phyloP scores from a whole-genome alignment of 2,888 invertebrate species.

The Eledona agricola region DNA sequence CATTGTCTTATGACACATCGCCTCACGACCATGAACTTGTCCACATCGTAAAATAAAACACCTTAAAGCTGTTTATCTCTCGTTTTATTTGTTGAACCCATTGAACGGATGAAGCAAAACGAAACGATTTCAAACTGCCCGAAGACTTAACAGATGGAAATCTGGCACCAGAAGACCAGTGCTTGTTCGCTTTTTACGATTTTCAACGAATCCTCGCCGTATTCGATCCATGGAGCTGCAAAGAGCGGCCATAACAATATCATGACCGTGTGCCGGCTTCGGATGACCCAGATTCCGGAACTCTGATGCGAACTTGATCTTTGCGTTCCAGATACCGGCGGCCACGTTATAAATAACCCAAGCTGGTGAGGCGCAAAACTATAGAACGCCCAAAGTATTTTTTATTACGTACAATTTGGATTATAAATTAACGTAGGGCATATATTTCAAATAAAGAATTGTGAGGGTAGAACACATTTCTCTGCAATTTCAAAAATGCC shows the following conservation, averaged over 20 bases:
- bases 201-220: no score
- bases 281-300: slow-evolving; percentile 40
- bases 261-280: slow-evolving; percentile 23
- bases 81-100: no score
- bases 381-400: not conserved
- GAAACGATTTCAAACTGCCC: slow-evolving; percentile 16
- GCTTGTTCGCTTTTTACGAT: no score
- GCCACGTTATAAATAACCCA: slow-evolving; percentile 31
- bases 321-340: slow-evolving; percentile 40
- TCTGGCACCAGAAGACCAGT: no score
- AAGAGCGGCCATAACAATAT: slow-evolving; percentile 25
- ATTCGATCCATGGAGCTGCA: no score
- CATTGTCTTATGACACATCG: no score
- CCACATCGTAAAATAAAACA: no score
- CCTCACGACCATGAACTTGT: no score
- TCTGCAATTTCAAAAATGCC: no score
- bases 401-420: not conserved
- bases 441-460: no score
- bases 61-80: no score
- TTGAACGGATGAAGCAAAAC: slow-evolving; percentile 20
- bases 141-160: slow-evolving; percentile 1
- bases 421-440: not conserved
- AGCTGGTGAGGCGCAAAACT: slow-evolving; percentile 17
- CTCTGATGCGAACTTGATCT: slow-evolving; percentile 39
- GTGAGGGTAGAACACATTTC: no score